Percentiles rank a stretch among this genome's conserved stretches.
Evolutionary conservation across 2,113 vertebrate genomes (phyloP).

Genomic region (Nerophis lumbriciformis): DNA sequence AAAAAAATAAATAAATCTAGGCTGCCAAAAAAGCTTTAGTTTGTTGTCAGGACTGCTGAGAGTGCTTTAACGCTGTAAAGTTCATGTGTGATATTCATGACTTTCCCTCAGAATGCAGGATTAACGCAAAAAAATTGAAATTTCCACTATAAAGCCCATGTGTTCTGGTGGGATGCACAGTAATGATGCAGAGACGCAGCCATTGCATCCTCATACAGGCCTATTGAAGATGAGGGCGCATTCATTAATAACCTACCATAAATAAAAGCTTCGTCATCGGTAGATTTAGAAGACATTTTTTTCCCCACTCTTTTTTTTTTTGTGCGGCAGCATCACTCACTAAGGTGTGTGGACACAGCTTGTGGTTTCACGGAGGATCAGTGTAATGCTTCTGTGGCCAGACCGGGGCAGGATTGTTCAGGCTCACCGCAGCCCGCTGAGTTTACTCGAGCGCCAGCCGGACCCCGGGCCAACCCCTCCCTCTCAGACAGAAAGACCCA

Average conservation of each 20-base stretch:
- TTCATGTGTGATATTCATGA: not conserved
- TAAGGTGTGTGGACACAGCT: constrained; percentile 47
- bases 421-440: constrained; percentile 66
- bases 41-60: no score
- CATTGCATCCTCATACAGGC: constrained; percentile 1
- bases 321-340: constrained; percentile 1
- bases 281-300: not conserved
- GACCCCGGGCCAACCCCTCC: constrained; percentile 57
- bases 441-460: constrained; percentile 59
- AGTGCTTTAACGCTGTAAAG: no score
- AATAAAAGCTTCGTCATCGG: not conserved
- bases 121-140: not conserved
- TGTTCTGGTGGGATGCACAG: not conserved
- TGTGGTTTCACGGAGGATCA: constrained; percentile 64
- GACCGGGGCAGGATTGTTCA: constrained; percentile 65
- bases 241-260: not conserved
- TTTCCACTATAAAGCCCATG: not conserved
- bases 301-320: not conserved
- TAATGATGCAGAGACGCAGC: constrained; percentile 1
- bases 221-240: constrained; percentile 1
- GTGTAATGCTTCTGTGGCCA: constrained; percentile 48
- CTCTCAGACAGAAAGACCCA: constrained; percentile 56
- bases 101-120: not conserved
- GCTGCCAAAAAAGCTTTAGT: no score
- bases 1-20: no score